phyloP scores from a whole-genome alignment of 1,140 invertebrate genomes.

The Lordiphosa clarofinis region DNA sequence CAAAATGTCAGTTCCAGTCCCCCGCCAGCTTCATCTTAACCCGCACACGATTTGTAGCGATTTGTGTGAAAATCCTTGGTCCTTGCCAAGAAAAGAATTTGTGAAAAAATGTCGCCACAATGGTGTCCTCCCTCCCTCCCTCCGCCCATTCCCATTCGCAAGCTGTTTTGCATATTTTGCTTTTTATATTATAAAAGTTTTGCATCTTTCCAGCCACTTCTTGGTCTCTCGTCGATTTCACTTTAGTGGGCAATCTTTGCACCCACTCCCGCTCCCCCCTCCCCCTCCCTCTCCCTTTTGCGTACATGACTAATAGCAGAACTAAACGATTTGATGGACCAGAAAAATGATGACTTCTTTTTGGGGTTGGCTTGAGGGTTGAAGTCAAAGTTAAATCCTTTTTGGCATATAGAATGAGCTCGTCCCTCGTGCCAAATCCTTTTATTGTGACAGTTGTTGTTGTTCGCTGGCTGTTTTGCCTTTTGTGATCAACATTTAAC shows the following conservation, averaged over 20 bases:
- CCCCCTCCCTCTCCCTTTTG: neutral
- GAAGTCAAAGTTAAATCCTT: constrained; percentile 48
- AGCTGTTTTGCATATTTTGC: constrained; percentile 66
- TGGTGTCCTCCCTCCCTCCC: no score
- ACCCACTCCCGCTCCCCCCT: neutral
- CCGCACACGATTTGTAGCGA: no score
- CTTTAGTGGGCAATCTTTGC: constrained; percentile 30
- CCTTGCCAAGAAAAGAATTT: no score
- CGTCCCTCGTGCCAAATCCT: constrained; percentile 56
- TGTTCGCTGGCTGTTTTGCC: constrained; percentile 28
- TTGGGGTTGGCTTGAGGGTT: constrained; percentile 30
- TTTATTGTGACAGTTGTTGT: constrained; percentile 79
- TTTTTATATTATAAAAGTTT: constrained; percentile 65
- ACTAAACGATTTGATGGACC: constrained; percentile 79
- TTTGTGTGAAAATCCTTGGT: no score
- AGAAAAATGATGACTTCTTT: constrained; percentile 79
- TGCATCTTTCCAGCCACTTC: constrained; percentile 56
- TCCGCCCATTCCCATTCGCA: constrained; percentile 11
- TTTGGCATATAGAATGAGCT: constrained; percentile 20
- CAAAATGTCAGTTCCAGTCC: no score
- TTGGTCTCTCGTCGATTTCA: constrained; percentile 47
- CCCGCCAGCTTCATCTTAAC: no score
- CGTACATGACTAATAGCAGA: constrained; percentile 77
- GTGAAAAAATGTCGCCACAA: no score
- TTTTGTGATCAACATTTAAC: constrained; percentile 78